Evolutionary conservation across 1,140 invertebrate species (phyloP), one percentile per base, ranked within the genome.

Genomic region (Conopomorpha cramerella): DNA sequence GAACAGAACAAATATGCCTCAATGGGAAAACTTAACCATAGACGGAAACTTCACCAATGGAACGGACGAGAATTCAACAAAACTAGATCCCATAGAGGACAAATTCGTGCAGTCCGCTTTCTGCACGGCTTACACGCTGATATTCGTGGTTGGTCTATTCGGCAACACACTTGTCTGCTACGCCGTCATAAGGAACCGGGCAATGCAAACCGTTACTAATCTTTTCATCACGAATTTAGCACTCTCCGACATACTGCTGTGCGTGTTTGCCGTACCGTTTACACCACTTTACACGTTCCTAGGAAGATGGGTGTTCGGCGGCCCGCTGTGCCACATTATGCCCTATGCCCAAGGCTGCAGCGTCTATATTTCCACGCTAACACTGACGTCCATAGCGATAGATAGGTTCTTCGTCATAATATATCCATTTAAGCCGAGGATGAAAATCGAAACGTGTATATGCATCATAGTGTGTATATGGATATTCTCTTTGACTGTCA

Each of bases 141-240:
- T 95, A 17, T 96, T 96, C 59, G 63, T 90, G 0, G 68, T 95
- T 16, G 94, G 95, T 1, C 74, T 96, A 0, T 91, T 89, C 50
- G 96, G 96, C 1, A 98, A 98, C 67, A 85, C 87, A 0, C 71
- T 98, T 1, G 95, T 98, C 3, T 91, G 90, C 52, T 93, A 89
- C 65, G 92, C 96, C 1, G 93, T 98, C 0, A 81, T 88, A 0
- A 79, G 89, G 2, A 96, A 95, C 63, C 86, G 86, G 19, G 85
- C 89, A 16, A 98, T 98, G 95, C 93, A 95, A 55, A 96, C 94
- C 0, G 95, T 97, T 0, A 98, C 95, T 2, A 98, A 98, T 65
- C 86, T 95, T 23, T 98, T 98, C 70, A 98, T 98, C 43, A 91
- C 91, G 3, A 98, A 97, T 64, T 71, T 98, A 32, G 95, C 95